Base-by-base conservation (phyloP, 2,888 invertebrate species). In the Mechanitis messenoides region DNA sequence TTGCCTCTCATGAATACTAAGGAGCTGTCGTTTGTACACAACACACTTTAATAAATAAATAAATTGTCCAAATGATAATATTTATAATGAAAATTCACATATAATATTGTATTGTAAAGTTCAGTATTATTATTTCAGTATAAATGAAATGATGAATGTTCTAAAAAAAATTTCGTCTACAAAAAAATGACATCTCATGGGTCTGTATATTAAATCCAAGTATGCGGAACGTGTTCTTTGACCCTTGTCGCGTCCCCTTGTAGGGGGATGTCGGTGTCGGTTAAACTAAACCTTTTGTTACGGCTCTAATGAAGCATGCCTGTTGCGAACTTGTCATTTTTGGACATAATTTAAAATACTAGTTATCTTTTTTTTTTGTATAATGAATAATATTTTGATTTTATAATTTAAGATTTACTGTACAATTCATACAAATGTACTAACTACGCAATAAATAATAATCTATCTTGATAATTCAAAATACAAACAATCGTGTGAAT, bases 1-100 rank as follows among this genome's bases (percentile, higher is more conserved):
- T 71, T 33, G 73, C 72, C 74, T 74, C 79, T 84, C 84, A 84
- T 88, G 87, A 88, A 88, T 88, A 87, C 85, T 79, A 79, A 87
- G 56, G 57, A 66, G 57, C 56, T 47, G 42, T 55, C 58, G 58
- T 63, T 56, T 62, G 68, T 20, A 33, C 42, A 38, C 20, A 56
- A 45, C 47, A 35, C 6, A 5, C 35, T 35, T 35, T 35, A 35
- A 35, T 35, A 35, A 35, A 35, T 35, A 5, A 35, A 35, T 35
- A 5, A 1, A 35, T 20, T 20, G 35, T 4, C 35, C 3, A 35
- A 35, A 35, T 35, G 3, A 20, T 6, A 35, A 1, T 35, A 35
- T 35, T 1, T 2, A 6, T 5, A 35, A 35, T 35, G 2, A 5
- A 35, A 35, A 35, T 5, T 6, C 4, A 3, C 35, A 5, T 3